Evolutionary conservation across 35 echinoderm and acorn worm genomes (phyloP), one percentile per base, ranked within the genome.

Genomic region (Lytechinus pictus): DNA sequence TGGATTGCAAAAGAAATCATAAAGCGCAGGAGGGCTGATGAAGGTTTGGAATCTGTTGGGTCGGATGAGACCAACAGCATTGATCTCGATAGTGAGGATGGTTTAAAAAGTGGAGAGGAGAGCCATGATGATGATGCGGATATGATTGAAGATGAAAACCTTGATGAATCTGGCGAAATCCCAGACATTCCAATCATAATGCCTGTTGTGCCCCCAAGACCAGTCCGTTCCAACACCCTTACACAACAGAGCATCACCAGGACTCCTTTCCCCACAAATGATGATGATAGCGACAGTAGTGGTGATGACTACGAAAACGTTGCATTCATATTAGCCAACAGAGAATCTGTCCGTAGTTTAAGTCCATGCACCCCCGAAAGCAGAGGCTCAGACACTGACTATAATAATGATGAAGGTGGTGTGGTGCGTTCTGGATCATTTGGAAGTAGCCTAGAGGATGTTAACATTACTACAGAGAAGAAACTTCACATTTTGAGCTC

Each of bases 1-100:
- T 98, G 97, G 97, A 93, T 98, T 27, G 27, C 28, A 54, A 98
- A 94, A 54, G 97, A 98, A 86, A 88, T 97, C 28, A 95, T 91
- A 16, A 91, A 95, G 53, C 95, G 79, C 28, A 27, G 94, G 24
- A 94, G 95, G 95, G 95, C 95, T 28, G 96, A 96, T 57, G 97
- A 98, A 90, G 95, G 96, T 54, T 71, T 98, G 54, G 97, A 96
- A 91, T 93, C 96, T 8, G 10, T 93, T n/a, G 92, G 92, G n/a
- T 93, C 92, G 27, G 92, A 93, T 44, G 92, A 93, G 16, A 57
- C 92, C 52, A 27, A 86, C 89, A 94, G 86, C 51, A 94, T 88
- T 9, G 79, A 94, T 54, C 91, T 96, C 12, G 91, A 96, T 54
- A 94, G 86, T 19, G 92, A 86, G 60, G 93, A 94, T 44, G 93